These are phyloP conservation scores for Euzetes globulus DNA, from an alignment of 2,888 invertebrate genomes.

Conservation along the genomic window DNA sequence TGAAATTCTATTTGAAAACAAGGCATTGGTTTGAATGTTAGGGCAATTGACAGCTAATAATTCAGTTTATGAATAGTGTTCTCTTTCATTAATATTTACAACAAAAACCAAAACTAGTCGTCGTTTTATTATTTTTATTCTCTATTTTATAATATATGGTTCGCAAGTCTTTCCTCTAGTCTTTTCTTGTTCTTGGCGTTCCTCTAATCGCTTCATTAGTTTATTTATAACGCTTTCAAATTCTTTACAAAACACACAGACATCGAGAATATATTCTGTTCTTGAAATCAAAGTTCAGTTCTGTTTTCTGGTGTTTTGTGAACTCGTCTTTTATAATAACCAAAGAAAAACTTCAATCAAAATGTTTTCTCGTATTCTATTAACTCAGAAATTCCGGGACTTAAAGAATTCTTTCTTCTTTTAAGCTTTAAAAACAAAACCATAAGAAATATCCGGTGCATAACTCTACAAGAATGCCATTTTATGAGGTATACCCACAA, in stretches of 20 bases:
- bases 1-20: not conserved
- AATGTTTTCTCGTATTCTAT: no score
- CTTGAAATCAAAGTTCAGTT: no score
- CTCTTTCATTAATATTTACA: not conserved
- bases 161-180: conserved; percentile 7
- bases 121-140: not conserved
- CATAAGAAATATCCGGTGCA: no score
- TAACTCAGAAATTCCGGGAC: no score
- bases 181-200: not conserved
- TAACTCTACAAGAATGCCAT: not conserved
- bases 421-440: no score
- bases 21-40: not conserved
- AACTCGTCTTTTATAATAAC: no score
- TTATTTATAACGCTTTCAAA: not conserved
- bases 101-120: not conserved
- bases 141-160: not conserved
- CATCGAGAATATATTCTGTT: no score
- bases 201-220: conserved; percentile 6
- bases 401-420: no score
- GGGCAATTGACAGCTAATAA: not conserved
- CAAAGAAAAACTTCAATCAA: no score
- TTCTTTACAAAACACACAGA: no score
- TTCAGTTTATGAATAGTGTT: not conserved
- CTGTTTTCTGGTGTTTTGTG: no score
- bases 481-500: not conserved